These are phyloP conservation scores for Osmoderma eremita DNA, from an alignment of 2,888 invertebrate species.

Conservation along the genomic window DNA sequence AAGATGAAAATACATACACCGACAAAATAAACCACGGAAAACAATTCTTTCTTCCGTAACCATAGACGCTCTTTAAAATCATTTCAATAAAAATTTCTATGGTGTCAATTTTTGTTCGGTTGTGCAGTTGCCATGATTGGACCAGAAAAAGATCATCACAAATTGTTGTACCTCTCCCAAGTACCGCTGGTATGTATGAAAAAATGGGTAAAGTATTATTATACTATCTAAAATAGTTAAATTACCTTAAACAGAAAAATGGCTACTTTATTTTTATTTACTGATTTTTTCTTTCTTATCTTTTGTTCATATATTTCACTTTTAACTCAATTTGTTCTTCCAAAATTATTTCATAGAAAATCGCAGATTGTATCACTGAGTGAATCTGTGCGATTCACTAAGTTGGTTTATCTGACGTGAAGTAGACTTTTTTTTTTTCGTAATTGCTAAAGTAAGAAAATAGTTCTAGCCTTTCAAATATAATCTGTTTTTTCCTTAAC, in stretches of 20 bases:
- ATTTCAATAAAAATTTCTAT: constrained; percentile 34
- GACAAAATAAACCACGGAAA: constrained; percentile 6
- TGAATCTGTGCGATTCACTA: constrained; percentile 1
- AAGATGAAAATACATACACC: constrained; percentile 5
- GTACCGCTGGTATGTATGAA: constrained; percentile 65
- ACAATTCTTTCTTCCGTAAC: constrained; percentile 15
- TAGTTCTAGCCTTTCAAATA: constrained; percentile 17
- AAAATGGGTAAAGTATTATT: constrained; percentile 35
- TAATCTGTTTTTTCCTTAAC: constrained; percentile 35
- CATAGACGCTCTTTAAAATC: constrained; percentile 28
- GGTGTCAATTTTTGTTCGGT: constrained; percentile 47
- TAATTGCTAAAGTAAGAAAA: too few species aligned
- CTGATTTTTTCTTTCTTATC: background rate
- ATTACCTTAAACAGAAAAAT: constrained; percentile 2
- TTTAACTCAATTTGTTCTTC: constrained; percentile 2
- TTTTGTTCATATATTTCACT: constrained; percentile 2
- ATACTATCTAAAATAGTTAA: background rate
- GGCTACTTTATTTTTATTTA: constrained; percentile 5
- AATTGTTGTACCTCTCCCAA: constrained; percentile 69
- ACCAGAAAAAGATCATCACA: constrained; percentile 69
- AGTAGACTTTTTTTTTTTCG: constrained; percentile 14
- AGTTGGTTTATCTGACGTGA: background rate
- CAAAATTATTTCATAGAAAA: constrained; percentile 16
- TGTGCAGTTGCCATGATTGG: constrained; percentile 67
- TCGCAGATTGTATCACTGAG: background rate